Percentiles rank a stretch among this genome's conserved stretches.
phyloP scores from a whole-genome alignment of 2,797 vertebrate genomes.

The Garrulus glandarius region DNA sequence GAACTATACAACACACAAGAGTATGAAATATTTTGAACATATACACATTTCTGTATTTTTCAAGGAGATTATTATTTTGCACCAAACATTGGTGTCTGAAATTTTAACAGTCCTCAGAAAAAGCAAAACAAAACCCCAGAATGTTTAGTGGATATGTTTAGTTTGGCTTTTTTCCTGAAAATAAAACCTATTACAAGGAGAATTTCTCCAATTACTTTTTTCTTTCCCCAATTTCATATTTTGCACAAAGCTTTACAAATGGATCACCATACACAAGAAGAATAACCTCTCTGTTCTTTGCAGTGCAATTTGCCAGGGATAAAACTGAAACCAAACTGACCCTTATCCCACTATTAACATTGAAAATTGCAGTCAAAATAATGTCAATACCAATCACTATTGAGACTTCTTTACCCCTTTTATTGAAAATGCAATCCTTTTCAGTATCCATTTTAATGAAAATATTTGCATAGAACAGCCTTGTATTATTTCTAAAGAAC shows the following conservation, averaged over 20 bases:
- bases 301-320: conserved; percentile 46
- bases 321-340: neutral
- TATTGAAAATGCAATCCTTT: conserved; percentile 49
- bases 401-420: conserved; percentile 11
- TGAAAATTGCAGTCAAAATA: conserved; percentile 37
- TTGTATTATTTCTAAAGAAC: conserved; percentile 58
- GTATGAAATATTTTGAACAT: conserved; percentile 65
- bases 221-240: conserved; percentile 9
- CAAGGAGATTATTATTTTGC: conserved; percentile 65
- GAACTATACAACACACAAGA: conserved; percentile 67
- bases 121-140: conserved; percentile 27
- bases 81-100: conserved; percentile 65
- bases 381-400: conserved; percentile 5
- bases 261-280: neutral
- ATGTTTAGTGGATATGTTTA: neutral
- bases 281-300: conserved; percentile 10
- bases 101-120: conserved; percentile 67
- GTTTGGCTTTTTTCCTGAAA: conserved; percentile 10
- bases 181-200: conserved; percentile 44
- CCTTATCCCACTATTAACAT: neutral
- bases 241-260: conserved; percentile 35
- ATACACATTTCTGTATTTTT: conserved; percentile 63
- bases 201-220: conserved; percentile 17
- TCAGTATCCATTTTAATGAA: conserved; percentile 38
- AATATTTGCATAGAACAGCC: conserved; percentile 71